phyloP scores from a whole-genome alignment of 2,113 vertebrate species.

The Ctenodactylus gundi region DNA sequence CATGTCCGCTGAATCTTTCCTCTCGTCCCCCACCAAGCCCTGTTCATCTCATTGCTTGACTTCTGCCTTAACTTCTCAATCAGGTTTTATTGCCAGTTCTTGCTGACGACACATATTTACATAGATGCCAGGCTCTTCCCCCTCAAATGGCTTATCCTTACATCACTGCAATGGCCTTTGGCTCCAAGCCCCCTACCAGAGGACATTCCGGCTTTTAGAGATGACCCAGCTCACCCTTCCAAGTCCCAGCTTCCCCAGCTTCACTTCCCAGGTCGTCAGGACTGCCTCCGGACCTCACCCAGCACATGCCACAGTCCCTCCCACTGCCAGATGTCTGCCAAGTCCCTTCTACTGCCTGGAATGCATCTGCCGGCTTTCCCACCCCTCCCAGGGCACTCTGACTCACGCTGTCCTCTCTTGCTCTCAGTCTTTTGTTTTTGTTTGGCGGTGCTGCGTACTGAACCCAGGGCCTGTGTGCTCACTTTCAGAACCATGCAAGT shows the following conservation, averaged over 20 bases:
- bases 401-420: neutral
- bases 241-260: neutral
- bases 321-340: neutral
- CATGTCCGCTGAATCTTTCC: neutral
- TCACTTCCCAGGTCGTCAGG: neutral
- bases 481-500: neutral
- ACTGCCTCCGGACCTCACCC: neutral
- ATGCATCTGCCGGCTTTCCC: neutral
- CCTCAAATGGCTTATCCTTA: neutral
- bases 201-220: neutral
- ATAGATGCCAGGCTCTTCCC: neutral
- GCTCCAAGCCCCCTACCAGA: neutral
- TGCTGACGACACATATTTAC: neutral
- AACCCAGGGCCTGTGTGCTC: neutral
- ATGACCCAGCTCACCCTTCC: neutral
- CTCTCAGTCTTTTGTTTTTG: neutral
- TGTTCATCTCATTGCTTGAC: neutral
- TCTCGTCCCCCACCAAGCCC: neutral
- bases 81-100: neutral
- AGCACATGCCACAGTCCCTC: neutral
- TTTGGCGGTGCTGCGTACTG: neutral
- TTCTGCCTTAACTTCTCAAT: neutral
- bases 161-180: neutral
- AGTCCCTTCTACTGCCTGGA: neutral
- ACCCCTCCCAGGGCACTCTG: neutral